A percentile compares a stretch with the other conserved stretches of the same genome.
phyloP scores from a whole-genome alignment of 1,140 invertebrate species.

The Colletes latitarsis region DNA sequence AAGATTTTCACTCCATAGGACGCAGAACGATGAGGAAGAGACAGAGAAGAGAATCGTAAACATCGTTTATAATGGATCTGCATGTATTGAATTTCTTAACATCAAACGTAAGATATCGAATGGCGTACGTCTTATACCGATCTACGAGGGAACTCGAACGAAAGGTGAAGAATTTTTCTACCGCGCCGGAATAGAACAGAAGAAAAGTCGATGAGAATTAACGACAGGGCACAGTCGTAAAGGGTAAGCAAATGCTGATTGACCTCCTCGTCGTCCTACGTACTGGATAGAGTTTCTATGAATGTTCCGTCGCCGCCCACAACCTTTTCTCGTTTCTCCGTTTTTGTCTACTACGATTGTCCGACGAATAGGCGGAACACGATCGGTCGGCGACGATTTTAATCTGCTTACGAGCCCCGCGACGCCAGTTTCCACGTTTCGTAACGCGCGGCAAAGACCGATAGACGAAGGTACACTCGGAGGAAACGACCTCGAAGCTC shows the following conservation, averaged over 20 bases:
- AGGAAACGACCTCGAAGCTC: constrained; percentile 2
- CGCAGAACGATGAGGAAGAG: too few relatives aligned
- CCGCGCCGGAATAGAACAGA: constrained; percentile 25
- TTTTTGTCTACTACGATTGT: constrained; percentile 62
- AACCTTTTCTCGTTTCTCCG: constrained; percentile 73
- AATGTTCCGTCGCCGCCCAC: constrained; percentile 78
- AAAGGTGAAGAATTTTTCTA: too few relatives aligned
- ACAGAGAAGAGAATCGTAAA: too few relatives aligned
- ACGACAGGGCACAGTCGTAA: constrained; percentile 66
- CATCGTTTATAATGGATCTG: too few relatives aligned
- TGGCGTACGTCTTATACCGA: too few relatives aligned
- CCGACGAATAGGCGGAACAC: constrained; percentile 20
- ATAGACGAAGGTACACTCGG: not conserved
- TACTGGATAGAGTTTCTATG: constrained; percentile 80
- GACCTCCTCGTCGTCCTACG: constrained; percentile 72
- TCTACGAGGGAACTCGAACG: too few relatives aligned
- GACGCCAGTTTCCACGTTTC: not conserved
- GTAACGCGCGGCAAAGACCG: not conserved
- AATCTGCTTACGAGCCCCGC: not conserved
- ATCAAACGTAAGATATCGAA: too few relatives aligned
- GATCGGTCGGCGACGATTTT: not conserved
- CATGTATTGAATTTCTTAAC: too few relatives aligned
- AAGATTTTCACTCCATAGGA: too few relatives aligned
- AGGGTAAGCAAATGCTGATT: constrained; percentile 76
- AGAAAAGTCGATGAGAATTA: constrained; percentile 33